Evolutionary conservation across 2,888 invertebrate genomes (phyloP).

Genomic region (Amphipoea oculea): DNA sequence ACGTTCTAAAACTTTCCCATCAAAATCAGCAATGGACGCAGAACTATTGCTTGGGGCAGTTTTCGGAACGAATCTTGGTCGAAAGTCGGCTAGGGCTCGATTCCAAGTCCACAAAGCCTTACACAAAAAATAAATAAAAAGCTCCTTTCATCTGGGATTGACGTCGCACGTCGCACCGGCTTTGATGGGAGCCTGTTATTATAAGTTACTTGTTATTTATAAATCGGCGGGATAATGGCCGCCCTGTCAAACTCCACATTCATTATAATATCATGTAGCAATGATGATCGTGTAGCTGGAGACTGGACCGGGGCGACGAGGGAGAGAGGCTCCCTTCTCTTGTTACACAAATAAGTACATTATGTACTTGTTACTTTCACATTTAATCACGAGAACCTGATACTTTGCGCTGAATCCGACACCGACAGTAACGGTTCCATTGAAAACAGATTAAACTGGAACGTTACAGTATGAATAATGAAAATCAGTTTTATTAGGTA

Average conservation of each 20-base stretch:
- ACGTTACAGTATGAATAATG: conserved; percentile 20
- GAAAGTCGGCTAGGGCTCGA: conserved; percentile 52
- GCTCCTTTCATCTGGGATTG: conserved; percentile 75
- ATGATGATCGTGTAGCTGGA: conserved; percentile 29
- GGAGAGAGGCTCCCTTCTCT: conserved; percentile 37
- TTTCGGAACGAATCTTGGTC: conserved; percentile 15
- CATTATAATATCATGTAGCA: conserved; percentile 40
- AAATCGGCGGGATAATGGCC: conserved; percentile 57
- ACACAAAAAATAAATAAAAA: conserved; percentile 72
- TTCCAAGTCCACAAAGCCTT: conserved; percentile 63
- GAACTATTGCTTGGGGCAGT: neutral
- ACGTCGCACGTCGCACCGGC: conserved; percentile 73
- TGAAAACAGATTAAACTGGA: conserved; percentile 27
- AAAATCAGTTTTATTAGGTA: conserved; percentile 12
- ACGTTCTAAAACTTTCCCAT: neutral
- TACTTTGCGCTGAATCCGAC: conserved; percentile 14
- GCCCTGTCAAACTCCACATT: conserved; percentile 52
- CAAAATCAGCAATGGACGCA: conserved; percentile 27
- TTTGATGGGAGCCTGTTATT: conserved; percentile 71
- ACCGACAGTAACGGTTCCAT: neutral
- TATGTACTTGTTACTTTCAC: conserved; percentile 33
- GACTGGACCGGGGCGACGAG: conserved; percentile 9
- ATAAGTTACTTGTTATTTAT: conserved; percentile 71
- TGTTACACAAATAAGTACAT: conserved; percentile 15
- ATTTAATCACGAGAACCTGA: conserved; percentile 37